Conservation (phyloP, 2,797 vertebrate genomes). For the Melanotaenia boesemani region DNA sequence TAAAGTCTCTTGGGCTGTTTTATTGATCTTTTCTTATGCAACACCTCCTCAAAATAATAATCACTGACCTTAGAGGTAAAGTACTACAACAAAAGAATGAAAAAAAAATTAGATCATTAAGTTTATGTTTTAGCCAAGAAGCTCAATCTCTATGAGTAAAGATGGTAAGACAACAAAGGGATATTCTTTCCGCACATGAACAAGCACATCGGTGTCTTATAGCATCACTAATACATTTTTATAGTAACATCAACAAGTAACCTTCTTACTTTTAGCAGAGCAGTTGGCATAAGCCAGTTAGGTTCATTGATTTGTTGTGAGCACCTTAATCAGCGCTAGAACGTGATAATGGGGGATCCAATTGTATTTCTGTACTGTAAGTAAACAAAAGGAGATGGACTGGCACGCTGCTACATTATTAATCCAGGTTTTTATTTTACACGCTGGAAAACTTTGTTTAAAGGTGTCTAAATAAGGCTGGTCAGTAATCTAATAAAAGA, state of each 20-base stretch:
- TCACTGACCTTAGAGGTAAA: background rate
- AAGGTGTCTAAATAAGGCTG: slow-evolving; percentile 9
- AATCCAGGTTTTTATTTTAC: slow-evolving; percentile 37
- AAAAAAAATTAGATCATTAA: no score
- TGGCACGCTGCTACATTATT: slow-evolving; percentile 36
- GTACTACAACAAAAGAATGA: background rate
- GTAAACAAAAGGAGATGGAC: slow-evolving; percentile 24
- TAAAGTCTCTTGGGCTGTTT: background rate
- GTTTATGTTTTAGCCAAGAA: background rate
- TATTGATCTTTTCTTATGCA: background rate
- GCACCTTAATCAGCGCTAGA: slow-evolving; percentile 42
- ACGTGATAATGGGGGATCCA: slow-evolving; percentile 38
- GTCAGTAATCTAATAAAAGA: background rate
- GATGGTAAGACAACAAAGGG: background rate
- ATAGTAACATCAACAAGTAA: slow-evolving; percentile 29
- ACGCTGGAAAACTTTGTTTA: background rate
- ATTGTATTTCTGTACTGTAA: slow-evolving; percentile 38
- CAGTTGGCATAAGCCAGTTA: slow-evolving; percentile 63
- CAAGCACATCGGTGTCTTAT: background rate
- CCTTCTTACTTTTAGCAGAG: slow-evolving; percentile 14
- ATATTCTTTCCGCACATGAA: background rate
- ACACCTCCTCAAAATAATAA: background rate
- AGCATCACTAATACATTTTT: background rate
- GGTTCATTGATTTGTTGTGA: slow-evolving; percentile 48
- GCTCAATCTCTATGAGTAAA: background rate